Conservation (phyloP, 2,888 invertebrate species). For the Vanessa cardui region DNA sequence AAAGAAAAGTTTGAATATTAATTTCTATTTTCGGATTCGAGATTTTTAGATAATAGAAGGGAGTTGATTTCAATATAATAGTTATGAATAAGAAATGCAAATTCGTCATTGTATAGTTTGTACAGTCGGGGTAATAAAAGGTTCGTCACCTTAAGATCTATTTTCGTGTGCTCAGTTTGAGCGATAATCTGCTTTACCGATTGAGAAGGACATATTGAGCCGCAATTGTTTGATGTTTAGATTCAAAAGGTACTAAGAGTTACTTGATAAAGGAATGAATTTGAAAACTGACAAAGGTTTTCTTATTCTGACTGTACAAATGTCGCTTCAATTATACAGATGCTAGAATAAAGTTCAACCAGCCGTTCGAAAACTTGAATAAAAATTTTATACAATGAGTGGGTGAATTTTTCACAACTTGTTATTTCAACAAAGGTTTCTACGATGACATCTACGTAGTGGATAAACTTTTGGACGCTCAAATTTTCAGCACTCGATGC, state of each 20-base stretch:
- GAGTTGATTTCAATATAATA: not conserved
- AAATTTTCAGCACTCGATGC: conserved; percentile 9
- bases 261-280: too few relatives aligned
- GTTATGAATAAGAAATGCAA: conserved; percentile 11
- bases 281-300: too few relatives aligned
- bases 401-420: conserved; percentile 8
- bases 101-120: conserved; percentile 5
- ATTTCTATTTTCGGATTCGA: not conserved
- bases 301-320: too few relatives aligned
- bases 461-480: conserved; percentile 27
- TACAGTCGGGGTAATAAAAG: too few relatives aligned
- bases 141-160: too few relatives aligned
- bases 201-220: too few relatives aligned
- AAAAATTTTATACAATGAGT: conserved; percentile 11
- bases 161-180: too few relatives aligned
- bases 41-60: not conserved
- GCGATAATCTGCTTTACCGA: too few relatives aligned
- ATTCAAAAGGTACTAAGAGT: too few relatives aligned
- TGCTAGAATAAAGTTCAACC: not conserved
- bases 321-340: not conserved
- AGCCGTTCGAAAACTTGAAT: conserved; percentile 4
- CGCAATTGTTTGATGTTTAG: too few relatives aligned
- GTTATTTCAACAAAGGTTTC: conserved; percentile 23
- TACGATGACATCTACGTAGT: conserved; percentile 11
- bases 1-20: not conserved